Conservation (phyloP, 2,888 invertebrate species). For the Chironomus tentans region DNA sequence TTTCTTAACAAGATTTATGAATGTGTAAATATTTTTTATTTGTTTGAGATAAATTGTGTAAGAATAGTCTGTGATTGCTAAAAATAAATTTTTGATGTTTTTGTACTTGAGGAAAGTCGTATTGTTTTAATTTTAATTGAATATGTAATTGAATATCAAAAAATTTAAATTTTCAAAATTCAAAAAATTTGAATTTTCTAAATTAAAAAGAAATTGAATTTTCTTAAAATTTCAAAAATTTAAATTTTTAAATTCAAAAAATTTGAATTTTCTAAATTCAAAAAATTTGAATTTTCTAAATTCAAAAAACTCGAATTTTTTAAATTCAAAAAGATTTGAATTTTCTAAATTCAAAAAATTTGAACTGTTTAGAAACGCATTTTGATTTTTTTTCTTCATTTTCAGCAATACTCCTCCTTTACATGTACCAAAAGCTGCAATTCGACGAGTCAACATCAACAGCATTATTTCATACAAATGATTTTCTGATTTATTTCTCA, state of each 20-base stretch:
- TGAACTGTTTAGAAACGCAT: too few relatives aligned
- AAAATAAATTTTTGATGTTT: neutral
- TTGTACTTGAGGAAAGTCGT: neutral
- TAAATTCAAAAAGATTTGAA: too few relatives aligned
- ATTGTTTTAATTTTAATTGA: neutral
- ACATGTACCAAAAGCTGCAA: conserved; percentile 55
- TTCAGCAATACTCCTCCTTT: conserved; percentile 65
- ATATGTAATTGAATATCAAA: too few relatives aligned
- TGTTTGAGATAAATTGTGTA: neutral
- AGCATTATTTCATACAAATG: conserved; percentile 63
- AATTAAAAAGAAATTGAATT: too few relatives aligned
- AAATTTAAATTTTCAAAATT: neutral
- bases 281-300: too few relatives aligned
- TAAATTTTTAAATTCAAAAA: too few relatives aligned
- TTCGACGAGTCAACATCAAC: conserved; percentile 57
- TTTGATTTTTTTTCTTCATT: neutral
- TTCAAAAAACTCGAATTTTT: too few relatives aligned
- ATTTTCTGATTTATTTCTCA: conserved; percentile 64
- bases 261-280: too few relatives aligned
- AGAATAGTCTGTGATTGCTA: neutral
- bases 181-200: too few relatives aligned
- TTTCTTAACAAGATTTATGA: neutral
- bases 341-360: too few relatives aligned
- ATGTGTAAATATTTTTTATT: neutral
- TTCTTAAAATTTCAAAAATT: too few relatives aligned